Evolutionary conservation across 1,140 invertebrate species (phyloP).

Genomic region (Dreissena rostriformis): DNA sequence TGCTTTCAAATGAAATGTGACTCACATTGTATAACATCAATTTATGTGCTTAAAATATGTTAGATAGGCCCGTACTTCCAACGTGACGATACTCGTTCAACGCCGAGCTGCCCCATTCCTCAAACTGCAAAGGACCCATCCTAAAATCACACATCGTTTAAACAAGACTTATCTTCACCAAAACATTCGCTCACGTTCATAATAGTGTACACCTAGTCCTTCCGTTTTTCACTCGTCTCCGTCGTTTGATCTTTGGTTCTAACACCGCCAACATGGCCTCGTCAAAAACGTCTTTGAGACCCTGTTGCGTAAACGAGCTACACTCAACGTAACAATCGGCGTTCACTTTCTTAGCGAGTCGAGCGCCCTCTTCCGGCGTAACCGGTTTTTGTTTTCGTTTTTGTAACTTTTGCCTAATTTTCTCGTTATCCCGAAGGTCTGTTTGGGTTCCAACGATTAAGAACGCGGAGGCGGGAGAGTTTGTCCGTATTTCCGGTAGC

Average conservation of each 20-base stretch:
- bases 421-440: conserved; percentile 75
- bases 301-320: conserved; percentile 86
- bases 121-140: neutral
- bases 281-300: conserved; percentile 76
- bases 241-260: conserved; percentile 66
- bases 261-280: conserved; percentile 72
- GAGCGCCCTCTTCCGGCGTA: conserved; percentile 88
- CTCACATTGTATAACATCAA: no score
- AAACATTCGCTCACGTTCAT: conserved; percentile 30
- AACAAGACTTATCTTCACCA: neutral
- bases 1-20: no score
- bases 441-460: conserved; percentile 87
- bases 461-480: conserved; percentile 91
- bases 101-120: no score
- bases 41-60: no score
- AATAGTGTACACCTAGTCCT: conserved; percentile 63
- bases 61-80: no score
- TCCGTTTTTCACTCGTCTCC: conserved; percentile 18
- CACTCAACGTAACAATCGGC: conserved; percentile 96
- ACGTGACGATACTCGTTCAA: no score
- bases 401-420: conserved; percentile 89
- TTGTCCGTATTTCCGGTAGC: conserved; percentile 84
- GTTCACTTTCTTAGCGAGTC: conserved; percentile 86
- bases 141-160: neutral
- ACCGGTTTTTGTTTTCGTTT: conserved; percentile 94